A percentile compares a stretch with the other conserved stretches of the same genome.
Evolutionary conservation across 2,113 vertebrate genomes (phyloP).

Genomic region (Merops nubicus): DNA sequence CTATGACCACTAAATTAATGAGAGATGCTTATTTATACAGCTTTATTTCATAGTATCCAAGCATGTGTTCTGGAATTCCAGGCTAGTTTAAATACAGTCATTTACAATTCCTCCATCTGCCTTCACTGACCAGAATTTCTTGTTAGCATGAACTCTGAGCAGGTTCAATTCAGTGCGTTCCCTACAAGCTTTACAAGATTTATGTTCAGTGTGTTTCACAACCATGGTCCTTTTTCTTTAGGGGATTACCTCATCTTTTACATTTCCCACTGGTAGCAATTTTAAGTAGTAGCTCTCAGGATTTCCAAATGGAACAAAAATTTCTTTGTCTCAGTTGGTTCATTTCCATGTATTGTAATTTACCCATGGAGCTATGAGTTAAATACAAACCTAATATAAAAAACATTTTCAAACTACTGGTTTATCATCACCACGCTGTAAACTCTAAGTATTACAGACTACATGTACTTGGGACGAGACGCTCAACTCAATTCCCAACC

Average conservation of each 20-base stretch:
- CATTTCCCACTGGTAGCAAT: conserved; percentile 4
- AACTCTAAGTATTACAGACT: background rate
- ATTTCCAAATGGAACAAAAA: conserved; percentile 29
- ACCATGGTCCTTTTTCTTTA: background rate
- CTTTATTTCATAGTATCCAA: background rate
- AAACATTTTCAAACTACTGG: background rate
- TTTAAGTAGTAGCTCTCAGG: background rate
- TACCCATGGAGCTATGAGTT: background rate
- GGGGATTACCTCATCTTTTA: conserved; percentile 55
- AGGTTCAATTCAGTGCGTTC: background rate
- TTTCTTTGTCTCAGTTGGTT: background rate
- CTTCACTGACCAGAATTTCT: conserved; percentile 24
- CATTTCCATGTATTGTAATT: background rate
- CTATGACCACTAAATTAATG: background rate
- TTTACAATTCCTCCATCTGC: background rate
- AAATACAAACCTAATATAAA: background rate
- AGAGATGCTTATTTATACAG: background rate
- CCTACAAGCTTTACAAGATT: conserved; percentile 4
- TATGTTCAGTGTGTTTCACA: conserved; percentile 23
- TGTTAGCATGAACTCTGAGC: background rate
- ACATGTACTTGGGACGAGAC: background rate
- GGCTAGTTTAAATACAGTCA: background rate
- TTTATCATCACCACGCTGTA: background rate
- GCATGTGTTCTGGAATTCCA: background rate
- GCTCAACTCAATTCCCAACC: background rate